Conservation (phyloP, 2,113 vertebrate genomes). For the Sylvietta virens region DNA sequence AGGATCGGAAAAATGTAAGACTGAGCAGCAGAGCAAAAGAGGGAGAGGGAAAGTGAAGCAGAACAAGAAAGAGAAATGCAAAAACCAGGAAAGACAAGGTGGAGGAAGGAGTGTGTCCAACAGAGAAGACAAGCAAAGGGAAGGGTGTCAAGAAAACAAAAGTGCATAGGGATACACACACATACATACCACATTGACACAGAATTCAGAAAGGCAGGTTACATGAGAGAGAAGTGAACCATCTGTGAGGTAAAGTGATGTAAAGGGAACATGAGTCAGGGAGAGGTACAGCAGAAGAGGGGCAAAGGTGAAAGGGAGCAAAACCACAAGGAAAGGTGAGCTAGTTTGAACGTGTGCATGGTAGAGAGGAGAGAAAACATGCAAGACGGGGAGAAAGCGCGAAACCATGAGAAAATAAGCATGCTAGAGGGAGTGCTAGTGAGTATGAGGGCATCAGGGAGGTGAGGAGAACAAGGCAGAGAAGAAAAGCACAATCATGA, state of each 20-base stretch:
- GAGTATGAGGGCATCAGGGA: not conserved
- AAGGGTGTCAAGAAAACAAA: not conserved
- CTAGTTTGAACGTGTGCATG: fast-evolving
- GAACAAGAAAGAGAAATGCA: not conserved
- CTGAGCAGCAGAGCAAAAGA: not conserved
- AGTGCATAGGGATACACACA: not conserved
- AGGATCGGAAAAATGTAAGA: not conserved
- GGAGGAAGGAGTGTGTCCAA: not conserved
- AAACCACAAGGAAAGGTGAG: not conserved
- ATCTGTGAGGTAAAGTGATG: not conserved
- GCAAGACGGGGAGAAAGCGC: not conserved
- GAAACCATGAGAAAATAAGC: not conserved
- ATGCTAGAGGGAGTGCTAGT: not conserved
- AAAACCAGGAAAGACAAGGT: not conserved
- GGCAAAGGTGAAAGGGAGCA: not conserved
- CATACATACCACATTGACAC: not conserved
- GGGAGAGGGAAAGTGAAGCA: not conserved
- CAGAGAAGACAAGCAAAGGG: not conserved
- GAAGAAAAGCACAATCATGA: not conserved
- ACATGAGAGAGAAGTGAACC: not conserved
- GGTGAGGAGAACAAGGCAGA: not conserved
- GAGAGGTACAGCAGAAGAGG: not conserved
- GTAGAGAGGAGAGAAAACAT: not conserved
- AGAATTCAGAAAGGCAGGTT: not conserved
- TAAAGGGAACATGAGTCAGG: not conserved